These are phyloP conservation scores for Pecten maximus DNA, from an alignment of 2,888 invertebrate species.

Conservation along the genomic window DNA sequence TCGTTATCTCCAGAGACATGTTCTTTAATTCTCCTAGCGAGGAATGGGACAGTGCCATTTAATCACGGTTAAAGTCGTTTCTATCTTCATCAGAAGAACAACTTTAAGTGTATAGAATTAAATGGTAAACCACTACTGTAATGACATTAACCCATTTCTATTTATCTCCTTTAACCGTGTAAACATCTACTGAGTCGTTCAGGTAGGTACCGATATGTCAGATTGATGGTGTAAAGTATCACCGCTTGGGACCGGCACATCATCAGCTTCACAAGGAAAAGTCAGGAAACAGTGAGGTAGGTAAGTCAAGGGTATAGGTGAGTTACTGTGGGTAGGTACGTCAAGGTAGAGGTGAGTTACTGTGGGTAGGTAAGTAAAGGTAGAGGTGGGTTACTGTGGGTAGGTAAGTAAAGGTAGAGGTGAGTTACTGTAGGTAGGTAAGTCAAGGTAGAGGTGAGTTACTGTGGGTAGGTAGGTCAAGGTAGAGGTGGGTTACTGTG, in stretches of 20 bases:
- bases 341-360: too few species aligned
- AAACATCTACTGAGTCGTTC: background rate
- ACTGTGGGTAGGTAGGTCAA: too few species aligned
- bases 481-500: too few species aligned
- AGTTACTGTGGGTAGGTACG: too few species aligned
- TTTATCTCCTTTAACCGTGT: background rate
- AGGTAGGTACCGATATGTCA: background rate
- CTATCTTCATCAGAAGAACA: background rate
- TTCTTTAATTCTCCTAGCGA: background rate
- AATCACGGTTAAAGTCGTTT: background rate
- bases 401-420: too few species aligned
- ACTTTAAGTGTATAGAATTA: background rate
- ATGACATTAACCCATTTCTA: background rate
- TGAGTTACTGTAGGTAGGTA: too few species aligned
- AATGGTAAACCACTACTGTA: background rate
- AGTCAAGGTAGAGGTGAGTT: too few species aligned
- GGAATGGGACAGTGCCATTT: background rate
- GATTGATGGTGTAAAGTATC: background rate
- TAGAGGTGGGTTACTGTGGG: too few species aligned
- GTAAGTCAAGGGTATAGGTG: too few species aligned
- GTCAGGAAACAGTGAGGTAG: too few species aligned
- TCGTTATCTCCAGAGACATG: background rate
- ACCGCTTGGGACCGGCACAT: background rate
- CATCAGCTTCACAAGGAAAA: too few species aligned
- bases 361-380: too few species aligned